Base-by-base conservation (phyloP, 2,888 invertebrate species). In the Drosophila melanosoma region DNA sequence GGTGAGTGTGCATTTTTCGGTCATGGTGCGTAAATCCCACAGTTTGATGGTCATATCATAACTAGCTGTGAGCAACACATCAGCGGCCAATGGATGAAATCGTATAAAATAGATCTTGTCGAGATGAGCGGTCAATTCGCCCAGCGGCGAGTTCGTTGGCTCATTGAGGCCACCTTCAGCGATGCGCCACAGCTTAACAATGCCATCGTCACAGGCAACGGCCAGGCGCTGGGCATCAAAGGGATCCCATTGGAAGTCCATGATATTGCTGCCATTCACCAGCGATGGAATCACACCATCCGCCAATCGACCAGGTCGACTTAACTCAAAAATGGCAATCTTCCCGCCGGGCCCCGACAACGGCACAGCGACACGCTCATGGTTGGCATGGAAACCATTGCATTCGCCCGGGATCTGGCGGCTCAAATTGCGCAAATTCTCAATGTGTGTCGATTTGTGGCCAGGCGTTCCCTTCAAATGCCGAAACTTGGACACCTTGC, bases 191-290 rank as follows among this genome's bases (percentile, higher is more conserved):
- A 97, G 93, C 74, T 96, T 95, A 33, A 98, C 95, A 76, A 95
- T 94, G 1, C 98, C 98, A 92, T 98, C 98, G 89, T 98, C 99
- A 90, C 98, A 98, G 35, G 97, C 98, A 49, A 98, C 97, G 49
- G 97, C 96, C 71, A 99, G 94, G 60, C 96, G 94, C 60, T 94
- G 94, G 80, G 95, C 94, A 92, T 97, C 95, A 93, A 98, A 98
- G 1, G 99, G 99, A 94, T 99, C 98, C 97, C 98, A 99, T 67
- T 96, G 95, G 93, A 99, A 98, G 94, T 99, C 99, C 95, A 97
- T 96, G 42, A 98, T 96, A 84, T 96, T 96, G 82, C 96, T 96
- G 62, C 98, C 97, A 93, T 99, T 98, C 70, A 98, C 96, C 83
- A 99, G 93, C n/a, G 97, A 97, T 40, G 97, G 97, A 83, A 96